Conservation (phyloP, 2,113 vertebrate species). For the Murina feae region DNA sequence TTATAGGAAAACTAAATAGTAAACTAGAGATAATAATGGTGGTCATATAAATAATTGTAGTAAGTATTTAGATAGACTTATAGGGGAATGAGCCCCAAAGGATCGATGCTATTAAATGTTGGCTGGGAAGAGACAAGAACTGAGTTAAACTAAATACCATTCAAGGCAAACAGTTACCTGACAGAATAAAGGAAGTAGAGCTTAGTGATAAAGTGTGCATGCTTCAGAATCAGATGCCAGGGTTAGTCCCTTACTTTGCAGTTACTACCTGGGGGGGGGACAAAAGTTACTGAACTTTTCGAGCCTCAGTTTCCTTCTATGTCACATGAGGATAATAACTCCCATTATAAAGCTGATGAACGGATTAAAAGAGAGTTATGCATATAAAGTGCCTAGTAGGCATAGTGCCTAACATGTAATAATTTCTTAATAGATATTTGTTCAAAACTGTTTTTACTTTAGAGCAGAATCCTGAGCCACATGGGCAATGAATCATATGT, state of each 20-base stretch:
- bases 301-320: neutral
- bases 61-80: neutral
- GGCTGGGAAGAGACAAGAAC: neutral
- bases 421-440: neutral
- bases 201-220: accelerated
- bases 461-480: neutral
- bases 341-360: neutral
- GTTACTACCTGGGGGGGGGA: neutral
- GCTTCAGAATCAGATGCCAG: neutral
- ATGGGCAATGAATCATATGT: neutral
- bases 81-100: neutral
- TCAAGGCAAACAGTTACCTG: neutral
- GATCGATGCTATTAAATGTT: neutral
- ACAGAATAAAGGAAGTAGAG: neutral
- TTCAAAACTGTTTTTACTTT: neutral
- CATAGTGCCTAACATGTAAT: neutral
- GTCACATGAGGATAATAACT: neutral
- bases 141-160: neutral
- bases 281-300: neutral
- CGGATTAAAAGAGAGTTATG: neutral
- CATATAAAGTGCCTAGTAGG: neutral
- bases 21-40: neutral
- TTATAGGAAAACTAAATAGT: neutral
- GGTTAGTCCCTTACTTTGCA: neutral
- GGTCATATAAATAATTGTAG: neutral